These are phyloP conservation scores for Tiaroga cobitis DNA, from an alignment of 2,797 vertebrate genomes.

Conservation along the genomic window DNA sequence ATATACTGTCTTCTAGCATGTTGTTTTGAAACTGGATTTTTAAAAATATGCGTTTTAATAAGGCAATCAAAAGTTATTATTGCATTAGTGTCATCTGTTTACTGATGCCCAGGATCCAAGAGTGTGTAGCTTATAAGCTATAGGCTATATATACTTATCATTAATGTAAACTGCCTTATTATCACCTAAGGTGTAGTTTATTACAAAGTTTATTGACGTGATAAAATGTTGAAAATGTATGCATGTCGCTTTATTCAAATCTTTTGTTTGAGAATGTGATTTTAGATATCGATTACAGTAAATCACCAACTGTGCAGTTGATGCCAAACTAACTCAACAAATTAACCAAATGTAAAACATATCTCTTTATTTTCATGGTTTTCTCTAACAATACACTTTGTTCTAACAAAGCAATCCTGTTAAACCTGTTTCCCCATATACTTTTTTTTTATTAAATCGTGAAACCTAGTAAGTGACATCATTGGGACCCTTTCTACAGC, in stretches of 20 bases:
- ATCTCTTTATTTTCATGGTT: background rate
- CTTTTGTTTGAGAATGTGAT: background rate
- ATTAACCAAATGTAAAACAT: background rate
- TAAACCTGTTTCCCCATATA: too few relatives aligned
- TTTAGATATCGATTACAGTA: background rate
- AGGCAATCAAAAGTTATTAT: background rate
- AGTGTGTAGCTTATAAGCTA: background rate
- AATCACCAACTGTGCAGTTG: background rate
- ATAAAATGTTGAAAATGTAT: background rate
- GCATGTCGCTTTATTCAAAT: background rate
- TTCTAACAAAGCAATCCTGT: background rate
- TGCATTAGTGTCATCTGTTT: background rate
- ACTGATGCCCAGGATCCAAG: background rate
- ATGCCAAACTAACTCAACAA: background rate
- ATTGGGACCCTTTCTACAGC: background rate
- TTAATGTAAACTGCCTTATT: background rate
- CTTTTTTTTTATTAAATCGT: background rate
- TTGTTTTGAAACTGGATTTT: background rate
- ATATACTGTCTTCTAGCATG: background rate
- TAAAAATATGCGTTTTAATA: background rate
- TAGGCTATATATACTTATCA: background rate
- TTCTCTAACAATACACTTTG: background rate
- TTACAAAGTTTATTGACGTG: background rate
- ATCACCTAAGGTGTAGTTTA: too few relatives aligned
- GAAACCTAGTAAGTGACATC: background rate